Evolutionary conservation across 2,888 invertebrate species (phyloP), one percentile per base, ranked within the genome.

Genomic region (Anoplius nigerrimus): DNA sequence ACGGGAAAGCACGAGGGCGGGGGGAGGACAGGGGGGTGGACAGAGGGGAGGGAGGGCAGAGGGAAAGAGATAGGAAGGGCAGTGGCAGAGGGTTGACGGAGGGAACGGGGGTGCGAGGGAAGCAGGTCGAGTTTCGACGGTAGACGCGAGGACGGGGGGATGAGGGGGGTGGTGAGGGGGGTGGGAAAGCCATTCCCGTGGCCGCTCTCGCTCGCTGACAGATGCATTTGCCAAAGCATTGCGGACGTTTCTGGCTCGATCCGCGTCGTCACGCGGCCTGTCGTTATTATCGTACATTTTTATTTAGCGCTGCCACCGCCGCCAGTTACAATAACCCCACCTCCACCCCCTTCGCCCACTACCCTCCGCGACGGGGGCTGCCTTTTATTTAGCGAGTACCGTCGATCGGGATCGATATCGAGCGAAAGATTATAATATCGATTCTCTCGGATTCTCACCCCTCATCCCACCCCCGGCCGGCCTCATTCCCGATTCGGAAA

Each of bases 171-270:
- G 58, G 67, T 66, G 71, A 64, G 69, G 68, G 62, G 59, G 66
- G 73, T 74, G 75, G 80, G 79, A 74, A 80, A 81, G 77, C 81
- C 78, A 83, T 84, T 82, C 76, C 74, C 76, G 76, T 75, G 80
- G 76, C 34, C 78, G 81, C 71, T 82, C 84, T 83, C 79, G 78
- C 76, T 82, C 80, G 82, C 78, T 84, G 84, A 79, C 79, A 79
- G 84, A 84, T 82, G 82, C 82, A 84, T 84, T 83, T 82, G 80
- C 79, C 80, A 79, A 81, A 84, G 80, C 77, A 78, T 80, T 77
- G 74, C 76, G 78, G 76, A 75, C 74, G 69, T 76, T 77, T 74
- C 77, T 80, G 72, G 69, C 78, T 72, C 82, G 71, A 78, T 74
- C 78, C 77, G 74, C 75, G 75, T 77, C 80, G 76, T 75, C 79